Evolutionary conservation across 2,113 vertebrate species (phyloP), one percentile per base, ranked within the genome.

Genomic region (Garra rufa): DNA sequence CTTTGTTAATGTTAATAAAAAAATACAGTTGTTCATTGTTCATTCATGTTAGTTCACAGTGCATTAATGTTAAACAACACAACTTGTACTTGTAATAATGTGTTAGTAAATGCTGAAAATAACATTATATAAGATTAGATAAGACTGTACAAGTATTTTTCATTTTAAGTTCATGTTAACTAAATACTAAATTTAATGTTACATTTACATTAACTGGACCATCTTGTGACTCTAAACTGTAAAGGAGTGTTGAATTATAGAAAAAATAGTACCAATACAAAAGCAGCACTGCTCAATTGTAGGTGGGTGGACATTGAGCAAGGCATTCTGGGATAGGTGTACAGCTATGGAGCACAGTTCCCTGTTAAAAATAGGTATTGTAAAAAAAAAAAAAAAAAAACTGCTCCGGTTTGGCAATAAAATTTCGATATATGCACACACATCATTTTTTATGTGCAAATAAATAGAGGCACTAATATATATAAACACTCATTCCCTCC

Each of bases 261-360:
- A 24, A 80, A 17, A 44, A 43, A 26, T 14, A 13, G 21, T 11
- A 14, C 0, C 24, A 74, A 24, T 17, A 17, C 38, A 28, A 61
- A 59, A 78, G 38, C 13, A 26, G 15, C 21, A 3, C 46, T n/a
- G 63, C 28, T 28, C 24, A 13, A 2, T 15, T 65, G 24, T 48
- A 34, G 79, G 11, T 52, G 28, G 21, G 28, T 34, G 63, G 79
- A 34, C 13, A 6, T 2, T n/a, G 46, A 50, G 79, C 28, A 52
- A 52, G 38, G 63, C 79, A 52, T 70, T 69, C 79, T 81, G 79
- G 79, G 79, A n/a, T 38, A 82, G 19, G 19, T 41, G 26, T 41
- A 50, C 71, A 46, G 38, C 34, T 41, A 5, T 41, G n/a, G 38
- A 43, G 17, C 24, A 30, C n/a, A 28, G 24, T 8, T 57, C 9